Base-by-base conservation (phyloP, 2,113 vertebrate species). In the Cyprinus carpio region DNA sequence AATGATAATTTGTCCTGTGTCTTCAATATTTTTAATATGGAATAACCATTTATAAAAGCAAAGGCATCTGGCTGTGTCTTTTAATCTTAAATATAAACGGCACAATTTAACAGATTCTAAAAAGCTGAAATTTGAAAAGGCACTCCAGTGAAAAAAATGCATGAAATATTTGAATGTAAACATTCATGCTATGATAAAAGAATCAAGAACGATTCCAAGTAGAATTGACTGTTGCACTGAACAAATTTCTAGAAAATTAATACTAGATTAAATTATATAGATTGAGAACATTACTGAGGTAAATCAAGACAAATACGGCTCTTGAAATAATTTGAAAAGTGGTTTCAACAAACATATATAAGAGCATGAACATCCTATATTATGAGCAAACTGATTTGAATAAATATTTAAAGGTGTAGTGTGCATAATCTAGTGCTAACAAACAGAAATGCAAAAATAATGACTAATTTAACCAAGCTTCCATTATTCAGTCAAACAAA, bases 241-340 rank as follows among this genome's bases (percentile, higher is more conserved):
- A 56, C 27, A 56, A 4, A 15, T 62, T 64, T 75, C 15, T 9
- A 18, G 27, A 58, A 6, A 72, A 64, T 74, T 49, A 40, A 9
- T 20, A 58, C 25, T 62, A 46, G 4, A 78, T 18, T 60, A 6
- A 62, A 34, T 54, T 6, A 43, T 18, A 23, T 43, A 58, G 25
- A 18, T 43, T 3, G 20, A 16, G 75, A 64, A 75, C 74, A 58
- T 40, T 77, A 40, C 34, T 77, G 77, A 83, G 79, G 74, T 77
- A 77, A 84, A 60, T 71, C 18, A 4, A 64, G 69, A 37, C 64
- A 58, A 75, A 84, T 81, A n/a, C 18, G 49, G 16, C 10, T 43
- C 6, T 29, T 51, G 10, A 40, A 16, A 56, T 83, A 9, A 40
- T 71, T 13, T 40, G 67, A 58, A 25, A 65, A 75, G 56, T 49